These are phyloP conservation scores for Drosophila falleni DNA, from an alignment of 2,888 invertebrate species.

Conservation along the genomic window DNA sequence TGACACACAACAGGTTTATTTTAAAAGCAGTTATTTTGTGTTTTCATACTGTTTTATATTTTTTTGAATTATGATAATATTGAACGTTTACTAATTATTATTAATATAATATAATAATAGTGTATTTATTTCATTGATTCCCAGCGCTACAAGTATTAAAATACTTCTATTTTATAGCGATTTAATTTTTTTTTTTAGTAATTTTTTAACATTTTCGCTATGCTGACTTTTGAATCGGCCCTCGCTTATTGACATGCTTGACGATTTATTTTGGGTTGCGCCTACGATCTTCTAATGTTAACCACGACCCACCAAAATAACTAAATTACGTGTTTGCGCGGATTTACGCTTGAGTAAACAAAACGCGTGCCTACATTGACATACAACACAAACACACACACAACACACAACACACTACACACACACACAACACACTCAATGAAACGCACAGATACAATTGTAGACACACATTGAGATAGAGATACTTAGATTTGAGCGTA, in stretches of 20 bases:
- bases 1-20: no score
- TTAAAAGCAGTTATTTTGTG: no score
- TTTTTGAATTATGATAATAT: no score
- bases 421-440: slow-evolving; percentile 12
- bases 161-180: no score
- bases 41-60: no score
- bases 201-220: neutral
- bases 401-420: neutral
- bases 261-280: slow-evolving; percentile 43
- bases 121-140: neutral
- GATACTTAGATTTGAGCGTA: slow-evolving; percentile 60
- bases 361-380: slow-evolving; percentile 60
- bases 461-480: slow-evolving; percentile 23
- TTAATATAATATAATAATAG: no score
- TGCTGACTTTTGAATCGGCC: slow-evolving; percentile 4
- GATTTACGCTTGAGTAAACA: slow-evolving; percentile 79
- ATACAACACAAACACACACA: slow-evolving; percentile 27
- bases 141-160: no score
- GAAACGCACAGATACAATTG: slow-evolving; percentile 9
- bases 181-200: neutral
- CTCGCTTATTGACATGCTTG: slow-evolving; percentile 50
- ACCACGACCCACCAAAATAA: slow-evolving; percentile 48
- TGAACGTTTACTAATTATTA: no score
- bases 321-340: slow-evolving; percentile 75
- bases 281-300: slow-evolving; percentile 60